Conservation (phyloP, 2,113 vertebrate genomes). For the Suncus etruscus region DNA sequence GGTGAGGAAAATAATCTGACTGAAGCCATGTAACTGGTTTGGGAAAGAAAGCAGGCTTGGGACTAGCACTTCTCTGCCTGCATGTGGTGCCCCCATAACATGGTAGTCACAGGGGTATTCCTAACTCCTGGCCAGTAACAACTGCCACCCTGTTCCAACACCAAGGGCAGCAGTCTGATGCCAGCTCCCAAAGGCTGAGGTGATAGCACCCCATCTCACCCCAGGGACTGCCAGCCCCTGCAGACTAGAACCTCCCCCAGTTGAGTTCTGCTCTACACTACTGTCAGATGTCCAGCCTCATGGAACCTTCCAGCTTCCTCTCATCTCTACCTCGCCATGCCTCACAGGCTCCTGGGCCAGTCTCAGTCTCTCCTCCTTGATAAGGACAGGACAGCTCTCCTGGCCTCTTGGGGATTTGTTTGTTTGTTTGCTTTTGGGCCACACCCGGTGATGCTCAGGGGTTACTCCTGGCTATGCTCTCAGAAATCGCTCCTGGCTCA, state of each 20-base stretch:
- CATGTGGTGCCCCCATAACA: not conserved
- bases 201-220: rapidly evolving
- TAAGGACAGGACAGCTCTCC: not conserved
- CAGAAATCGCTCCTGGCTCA: too few relatives aligned
- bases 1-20: not conserved
- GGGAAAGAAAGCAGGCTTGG: not conserved
- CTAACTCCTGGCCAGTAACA: too few relatives aligned
- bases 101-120: not conserved
- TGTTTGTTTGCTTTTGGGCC: too few relatives aligned
- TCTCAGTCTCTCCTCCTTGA: not conserved
- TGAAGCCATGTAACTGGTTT: not conserved
- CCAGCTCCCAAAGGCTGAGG: not conserved
- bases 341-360: too few relatives aligned
- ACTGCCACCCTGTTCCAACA: not conserved
- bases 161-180: not conserved
- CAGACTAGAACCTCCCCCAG: not conserved
- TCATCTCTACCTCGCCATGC: not conserved
- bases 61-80: rapidly evolving
- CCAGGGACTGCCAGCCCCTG: not conserved
- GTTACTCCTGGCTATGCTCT: too few relatives aligned
- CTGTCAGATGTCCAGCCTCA: not conserved
- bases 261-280: too few relatives aligned
- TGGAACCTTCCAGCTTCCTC: not conserved
- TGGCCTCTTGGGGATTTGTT: not conserved
- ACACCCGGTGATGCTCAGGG: too few relatives aligned